Conservation (phyloP, 2,797 vertebrate genomes). For the Notolabrus celidotus region DNA sequence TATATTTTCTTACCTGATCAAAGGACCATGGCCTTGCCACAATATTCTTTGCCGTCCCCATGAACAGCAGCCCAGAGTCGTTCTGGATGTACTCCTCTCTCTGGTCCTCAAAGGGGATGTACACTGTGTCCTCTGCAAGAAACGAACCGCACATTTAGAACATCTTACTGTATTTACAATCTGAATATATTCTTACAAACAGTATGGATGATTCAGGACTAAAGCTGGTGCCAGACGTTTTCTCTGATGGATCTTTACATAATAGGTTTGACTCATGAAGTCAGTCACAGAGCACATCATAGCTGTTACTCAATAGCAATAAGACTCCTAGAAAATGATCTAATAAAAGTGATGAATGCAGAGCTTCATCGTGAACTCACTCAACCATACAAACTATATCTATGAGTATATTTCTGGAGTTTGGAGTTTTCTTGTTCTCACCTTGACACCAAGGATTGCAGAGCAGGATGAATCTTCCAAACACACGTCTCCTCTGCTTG, state of each 20-base stretch:
- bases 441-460: constrained; percentile 85
- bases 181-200: background rate
- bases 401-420: no score
- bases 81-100: constrained; percentile 82
- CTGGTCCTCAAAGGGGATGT: constrained; percentile 77
- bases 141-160: constrained; percentile 5
- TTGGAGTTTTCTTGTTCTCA: constrained; percentile 48
- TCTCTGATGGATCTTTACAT: no score
- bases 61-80: constrained; percentile 81
- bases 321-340: no score
- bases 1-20: constrained; percentile 78
- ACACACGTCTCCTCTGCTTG: background rate
- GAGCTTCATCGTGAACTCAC: no score
- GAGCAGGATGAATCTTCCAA: constrained; percentile 75
- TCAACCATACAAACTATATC: no score
- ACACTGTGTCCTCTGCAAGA: constrained; percentile 80
- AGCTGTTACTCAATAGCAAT: no score
- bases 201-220: no score
- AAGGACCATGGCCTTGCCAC: constrained; percentile 82
- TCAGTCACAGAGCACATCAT: no score
- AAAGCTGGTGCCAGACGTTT: no score
- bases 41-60: constrained; percentile 74
- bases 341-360: no score
- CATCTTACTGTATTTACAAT: background rate
- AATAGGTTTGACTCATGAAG: no score